These are phyloP conservation scores for Pterostichus madidus DNA, from an alignment of 2,888 invertebrate species.

Conservation along the genomic window DNA sequence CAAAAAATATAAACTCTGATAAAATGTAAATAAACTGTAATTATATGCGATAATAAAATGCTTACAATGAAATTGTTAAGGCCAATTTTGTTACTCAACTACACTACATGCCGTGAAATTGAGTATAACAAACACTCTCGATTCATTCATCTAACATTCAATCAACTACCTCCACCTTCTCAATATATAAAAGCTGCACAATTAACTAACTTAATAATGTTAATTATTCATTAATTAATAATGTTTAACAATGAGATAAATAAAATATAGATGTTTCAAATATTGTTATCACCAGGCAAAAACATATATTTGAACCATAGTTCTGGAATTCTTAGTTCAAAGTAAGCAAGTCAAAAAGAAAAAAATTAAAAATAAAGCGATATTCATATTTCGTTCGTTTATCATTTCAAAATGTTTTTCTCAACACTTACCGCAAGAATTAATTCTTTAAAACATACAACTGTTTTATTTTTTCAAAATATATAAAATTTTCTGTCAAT, in stretches of 20 bases:
- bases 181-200: slow-evolving; percentile 69
- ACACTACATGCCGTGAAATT: slow-evolving; percentile 66
- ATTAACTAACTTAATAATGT: slow-evolving; percentile 58
- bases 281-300: slow-evolving; percentile 11
- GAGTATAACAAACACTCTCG: slow-evolving; percentile 67
- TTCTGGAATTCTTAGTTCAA: slow-evolving; percentile 45
- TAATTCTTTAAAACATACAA: slow-evolving; percentile 33
- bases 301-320: slow-evolving; percentile 25
- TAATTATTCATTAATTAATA: slow-evolving; percentile 45
- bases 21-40: slow-evolving; percentile 74
- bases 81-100: slow-evolving; percentile 71
- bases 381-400: slow-evolving; percentile 20
- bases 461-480: slow-evolving; percentile 12
- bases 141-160: slow-evolving; percentile 69
- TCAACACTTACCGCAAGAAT: slow-evolving; percentile 31
- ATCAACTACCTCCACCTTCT: slow-evolving; percentile 69
- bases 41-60: slow-evolving; percentile 75
- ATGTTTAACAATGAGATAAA: slow-evolving; percentile 52
- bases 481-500: slow-evolving; percentile 16
- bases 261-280: slow-evolving; percentile 30
- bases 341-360: slow-evolving; percentile 47
- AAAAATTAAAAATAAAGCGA: slow-evolving; percentile 20
- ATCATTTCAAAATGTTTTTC: slow-evolving; percentile 13
- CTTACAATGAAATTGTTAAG: slow-evolving; percentile 74
- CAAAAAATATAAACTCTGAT: slow-evolving; percentile 74